Evolutionary conservation across 2,888 invertebrate species (phyloP), one percentile per base, ranked within the genome.

Genomic region (Eumerus sabulonum): DNA sequence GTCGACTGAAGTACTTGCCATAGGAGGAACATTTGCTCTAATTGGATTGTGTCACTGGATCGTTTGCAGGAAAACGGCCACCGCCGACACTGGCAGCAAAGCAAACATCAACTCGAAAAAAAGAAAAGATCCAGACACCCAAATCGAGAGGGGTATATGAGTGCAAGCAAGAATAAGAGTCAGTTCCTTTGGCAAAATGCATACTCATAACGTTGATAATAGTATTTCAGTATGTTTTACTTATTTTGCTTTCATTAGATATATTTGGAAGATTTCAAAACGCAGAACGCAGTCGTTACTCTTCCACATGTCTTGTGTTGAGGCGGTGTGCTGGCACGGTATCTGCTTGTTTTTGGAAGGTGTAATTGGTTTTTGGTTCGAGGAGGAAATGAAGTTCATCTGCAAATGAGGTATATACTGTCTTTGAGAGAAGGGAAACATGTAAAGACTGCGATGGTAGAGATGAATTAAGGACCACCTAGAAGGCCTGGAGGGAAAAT

Each of bases 21-120:
- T 63, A 60, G 63, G 60, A 70, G 64, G 54, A 64, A 59, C 74
- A 74, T 74, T 79, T 79, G 60, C 74, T 64, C 74, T 79, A 79
- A 79, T 79, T 79, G 79, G 79, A 79, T 79, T 79, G 70, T 79
- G 74, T 79, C 74, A 70, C 79, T 73, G 68, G 64, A 79, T 79
- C 79, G 16, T 11, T 59, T 51, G 53, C 38, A 53, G 57, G 67
- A 11, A 56, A 45, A 51, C 1, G 12, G 42, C 14, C 38, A 9
- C 14, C 16, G n/a, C 56, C 14, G 16, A 45, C 44, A n/a, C 17
- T 17, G 12, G 14, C 14, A 18, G 19, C 53, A 19, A 9, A 62
- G 51, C 50, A n/a, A 44, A 18, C 13, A 42, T 18, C 38, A 45
- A 11, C 53, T 18, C 38, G 36, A 45, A 48, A 74, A n/a, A n/a